phyloP scores from a whole-genome alignment of 1,140 invertebrate genomes.

The Hylaeus volcanicus region DNA sequence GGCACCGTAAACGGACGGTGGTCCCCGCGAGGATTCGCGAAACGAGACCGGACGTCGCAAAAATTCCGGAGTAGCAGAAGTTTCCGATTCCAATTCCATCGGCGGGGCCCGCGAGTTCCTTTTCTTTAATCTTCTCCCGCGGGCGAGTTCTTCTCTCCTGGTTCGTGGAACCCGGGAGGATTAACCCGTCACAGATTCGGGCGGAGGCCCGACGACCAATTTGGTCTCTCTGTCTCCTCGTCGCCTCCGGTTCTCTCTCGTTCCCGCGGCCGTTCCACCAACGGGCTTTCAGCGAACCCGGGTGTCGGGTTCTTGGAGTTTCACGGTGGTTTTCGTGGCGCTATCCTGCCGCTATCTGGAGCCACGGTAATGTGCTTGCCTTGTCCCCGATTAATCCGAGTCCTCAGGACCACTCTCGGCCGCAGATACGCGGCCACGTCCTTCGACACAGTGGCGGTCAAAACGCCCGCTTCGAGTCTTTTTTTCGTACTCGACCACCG shows the following conservation, averaged over 20 bases:
- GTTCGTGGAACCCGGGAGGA: constrained; percentile 76
- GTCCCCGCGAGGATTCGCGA: background rate
- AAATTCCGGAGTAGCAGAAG: constrained; percentile 34
- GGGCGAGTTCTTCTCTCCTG: constrained; percentile 63
- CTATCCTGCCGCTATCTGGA: constrained; percentile 65
- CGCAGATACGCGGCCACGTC: constrained; percentile 55
- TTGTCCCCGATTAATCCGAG: constrained; percentile 78
- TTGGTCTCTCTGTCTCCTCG: constrained; percentile 61
- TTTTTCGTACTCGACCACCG: constrained; percentile 32
- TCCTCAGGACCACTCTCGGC: constrained; percentile 53
- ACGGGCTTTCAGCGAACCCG: constrained; percentile 56
- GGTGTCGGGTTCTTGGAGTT: constrained; percentile 69
- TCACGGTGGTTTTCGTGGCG: constrained; percentile 72
- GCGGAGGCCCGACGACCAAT: constrained; percentile 67
- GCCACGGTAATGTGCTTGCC: constrained; percentile 77
- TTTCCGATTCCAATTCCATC: constrained; percentile 56
- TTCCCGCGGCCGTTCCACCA: constrained; percentile 39
- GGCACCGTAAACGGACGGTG: background rate
- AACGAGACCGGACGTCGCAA: constrained; percentile 40
- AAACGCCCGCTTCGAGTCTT: constrained; percentile 21
- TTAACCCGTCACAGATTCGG: constrained; percentile 77
- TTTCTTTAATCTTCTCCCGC: constrained; percentile 56
- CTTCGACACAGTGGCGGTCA: constrained; percentile 47
- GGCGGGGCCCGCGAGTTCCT: constrained; percentile 23
- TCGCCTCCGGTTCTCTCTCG: constrained; percentile 40